Evolutionary conservation across 2,888 invertebrate species (phyloP), one percentile per base, ranked within the genome.

Genomic region (Acrobasis consociella): DNA sequence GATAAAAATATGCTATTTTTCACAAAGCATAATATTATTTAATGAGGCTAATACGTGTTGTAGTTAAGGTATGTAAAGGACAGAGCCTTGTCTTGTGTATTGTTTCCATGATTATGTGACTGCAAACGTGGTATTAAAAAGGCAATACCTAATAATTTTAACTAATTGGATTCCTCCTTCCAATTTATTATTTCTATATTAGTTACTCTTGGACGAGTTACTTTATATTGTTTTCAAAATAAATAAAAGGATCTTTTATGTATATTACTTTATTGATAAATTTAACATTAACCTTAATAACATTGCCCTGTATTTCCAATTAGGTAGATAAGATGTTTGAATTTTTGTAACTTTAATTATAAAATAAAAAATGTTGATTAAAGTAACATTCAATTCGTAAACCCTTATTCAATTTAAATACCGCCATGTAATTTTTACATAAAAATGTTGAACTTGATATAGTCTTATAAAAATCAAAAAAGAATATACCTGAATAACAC

Each of bases 301-400:
- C 46, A 46, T 46, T 46, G 55, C 63, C 62, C 59, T 64, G 64
- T 60, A 59, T 62, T 61, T 51, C 60, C 64, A 60, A 60, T 46
- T n/a, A 10, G 11, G 13, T 11, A 46, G 46, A 31, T 31, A 7
- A 31, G 7, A 31, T 31, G 31, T 31, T 31, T 31, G 5, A 31
- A 31, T 31, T 31, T 31, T 31, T 31, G 31, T 31, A 31, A 0
- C 31, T 5, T 5, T 7, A 31, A 31, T 7, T 5, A 31, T 31
- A 5, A 31, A 5, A 31, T n/a, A 31, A 31, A 31, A 31, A 31
- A 31, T 31, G 8, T 7, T 31, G 5, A 31, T 7, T 31, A 31
- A 31, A 31, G 7, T 31, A 31, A 31, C 31, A 31, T 31, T 5
- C 2, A 31, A 31, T 31, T 31, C 7, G 2, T 31, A 31, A 31